Base-by-base conservation (phyloP, 1,140 invertebrate species). In the Lordiphosa clarofinis region DNA sequence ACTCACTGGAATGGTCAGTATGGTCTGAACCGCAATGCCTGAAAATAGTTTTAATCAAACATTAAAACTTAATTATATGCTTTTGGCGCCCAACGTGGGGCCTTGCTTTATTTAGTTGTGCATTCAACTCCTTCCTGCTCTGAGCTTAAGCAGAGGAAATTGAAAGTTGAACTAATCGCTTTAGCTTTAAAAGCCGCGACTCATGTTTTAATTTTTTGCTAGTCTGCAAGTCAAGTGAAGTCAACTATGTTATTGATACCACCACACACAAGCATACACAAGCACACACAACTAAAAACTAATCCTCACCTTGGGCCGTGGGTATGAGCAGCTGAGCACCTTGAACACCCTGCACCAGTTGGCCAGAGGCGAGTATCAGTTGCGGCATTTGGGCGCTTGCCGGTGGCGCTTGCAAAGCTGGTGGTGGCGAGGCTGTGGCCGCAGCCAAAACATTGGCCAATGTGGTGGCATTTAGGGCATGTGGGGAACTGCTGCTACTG, bases 21-120 rank as follows among this genome's bases (percentile, higher is more conserved):
- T 97, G 68, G 96, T 97, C 89, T 98, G 97, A 10, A 96, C 95
- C 12, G 96, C 95, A 78, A 97, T 95, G 61, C 96, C 96, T 97
- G 89, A 39, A n/a, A 15, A n/a, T 4, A 36, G 19, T 10, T 9
- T 4, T 3, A 33, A 33, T 7, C 7, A 2, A 46, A 9, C 21
- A 21, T 21, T 21, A 21, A 15, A 15, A 15, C 15, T 1, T 15
- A 15, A 15, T 15, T 15, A 15, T 15, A n/a, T n/a, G n/a, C n/a
- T n/a, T n/a, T n/a, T n/a, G n/a, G n/a, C n/a, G n/a, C n/a, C n/a
- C n/a, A n/a, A n/a, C n/a, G n/a, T n/a, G n/a, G n/a, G n/a, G n/a
- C n/a, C n/a, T n/a, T n/a, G n/a, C n/a, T n/a, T n/a, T n/a, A n/a
- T n/a, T n/a, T n/a, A n/a, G n/a, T n/a, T n/a, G n/a, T n/a, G n/a